Percentiles rank a stretch among this genome's conserved stretches.
phyloP scores from a whole-genome alignment of 2,113 vertebrate genomes.

The Centropus bengalensis region DNA sequence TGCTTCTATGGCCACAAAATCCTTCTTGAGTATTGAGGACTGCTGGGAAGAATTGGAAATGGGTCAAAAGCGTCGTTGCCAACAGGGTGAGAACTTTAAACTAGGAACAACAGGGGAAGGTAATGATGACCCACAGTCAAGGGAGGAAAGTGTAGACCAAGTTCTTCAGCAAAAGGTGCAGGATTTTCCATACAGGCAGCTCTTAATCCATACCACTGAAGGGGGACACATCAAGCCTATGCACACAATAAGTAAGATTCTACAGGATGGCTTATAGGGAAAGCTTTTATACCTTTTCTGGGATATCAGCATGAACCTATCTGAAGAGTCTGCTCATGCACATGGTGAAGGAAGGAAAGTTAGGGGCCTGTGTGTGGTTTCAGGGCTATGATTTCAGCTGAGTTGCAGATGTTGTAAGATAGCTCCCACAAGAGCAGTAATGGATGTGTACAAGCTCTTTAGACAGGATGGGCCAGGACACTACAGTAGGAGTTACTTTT shows the following conservation, averaged over 20 bases:
- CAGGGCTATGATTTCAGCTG: neutral
- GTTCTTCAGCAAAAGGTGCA: neutral
- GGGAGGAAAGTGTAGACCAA: neutral
- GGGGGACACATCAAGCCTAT: neutral
- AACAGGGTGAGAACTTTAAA: neutral
- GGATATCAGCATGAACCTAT: neutral
- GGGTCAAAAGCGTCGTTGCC: neutral
- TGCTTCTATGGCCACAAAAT: neutral
- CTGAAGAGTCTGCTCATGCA: neutral
- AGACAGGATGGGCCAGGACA: neutral
- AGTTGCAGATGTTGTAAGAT: too few relatives aligned
- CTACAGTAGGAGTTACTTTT: accelerated
- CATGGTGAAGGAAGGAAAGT: accelerated
- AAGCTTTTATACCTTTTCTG: neutral
- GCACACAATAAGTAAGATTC: neutral
- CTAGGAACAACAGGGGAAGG: neutral
- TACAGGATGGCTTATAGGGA: neutral
- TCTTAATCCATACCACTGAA: neutral
- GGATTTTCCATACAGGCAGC: neutral
- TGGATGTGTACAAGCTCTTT: neutral
- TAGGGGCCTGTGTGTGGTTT: neutral
- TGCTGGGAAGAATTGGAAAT: neutral
- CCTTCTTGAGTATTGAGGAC: neutral
- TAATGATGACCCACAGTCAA: neutral
- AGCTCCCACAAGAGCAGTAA: neutral